A percentile compares a stretch with the other conserved stretches of the same genome.
These are phyloP conservation scores for Tridacna gigas DNA, from an alignment of 2,888 invertebrate genomes.

Conservation along the genomic window DNA sequence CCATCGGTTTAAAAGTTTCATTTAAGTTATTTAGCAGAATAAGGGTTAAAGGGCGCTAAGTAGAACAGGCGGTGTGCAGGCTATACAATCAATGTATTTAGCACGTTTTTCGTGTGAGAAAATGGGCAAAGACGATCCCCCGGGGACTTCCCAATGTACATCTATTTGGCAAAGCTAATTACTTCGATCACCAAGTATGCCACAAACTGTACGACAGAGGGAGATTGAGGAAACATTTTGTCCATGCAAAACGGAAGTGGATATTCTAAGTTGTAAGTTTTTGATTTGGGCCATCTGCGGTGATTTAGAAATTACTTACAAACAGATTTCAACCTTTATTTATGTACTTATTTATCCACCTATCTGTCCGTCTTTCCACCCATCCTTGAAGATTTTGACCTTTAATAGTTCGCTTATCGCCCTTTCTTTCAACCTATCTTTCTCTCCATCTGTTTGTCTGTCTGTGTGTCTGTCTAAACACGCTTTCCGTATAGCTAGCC, in stretches of 20 bases:
- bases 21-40: not conserved
- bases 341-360: too few species aligned
- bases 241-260: too few species aligned
- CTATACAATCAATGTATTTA: slow-evolving; percentile 26
- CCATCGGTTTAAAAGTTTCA: not conserved
- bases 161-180: slow-evolving; percentile 19
- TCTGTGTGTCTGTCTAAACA: not conserved
- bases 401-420: too few species aligned
- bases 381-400: too few species aligned
- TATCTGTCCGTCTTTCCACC: too few species aligned
- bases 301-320: too few species aligned
- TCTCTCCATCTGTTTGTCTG: not conserved
- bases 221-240: too few species aligned
- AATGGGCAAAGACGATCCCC: slow-evolving; percentile 8
- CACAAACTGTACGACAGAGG: not conserved
- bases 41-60: slow-evolving; percentile 1
- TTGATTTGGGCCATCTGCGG: too few species aligned
- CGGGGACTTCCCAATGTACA: slow-evolving; percentile 5
- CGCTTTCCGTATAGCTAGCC: not conserved
- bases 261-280: too few species aligned
- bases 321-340: too few species aligned
- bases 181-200: not conserved
- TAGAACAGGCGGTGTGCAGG: not conserved
- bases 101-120: slow-evolving; percentile 20
- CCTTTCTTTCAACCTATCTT: too few species aligned